Base-by-base conservation (phyloP, 2,888 invertebrate genomes). In the Agrotis segetum region DNA sequence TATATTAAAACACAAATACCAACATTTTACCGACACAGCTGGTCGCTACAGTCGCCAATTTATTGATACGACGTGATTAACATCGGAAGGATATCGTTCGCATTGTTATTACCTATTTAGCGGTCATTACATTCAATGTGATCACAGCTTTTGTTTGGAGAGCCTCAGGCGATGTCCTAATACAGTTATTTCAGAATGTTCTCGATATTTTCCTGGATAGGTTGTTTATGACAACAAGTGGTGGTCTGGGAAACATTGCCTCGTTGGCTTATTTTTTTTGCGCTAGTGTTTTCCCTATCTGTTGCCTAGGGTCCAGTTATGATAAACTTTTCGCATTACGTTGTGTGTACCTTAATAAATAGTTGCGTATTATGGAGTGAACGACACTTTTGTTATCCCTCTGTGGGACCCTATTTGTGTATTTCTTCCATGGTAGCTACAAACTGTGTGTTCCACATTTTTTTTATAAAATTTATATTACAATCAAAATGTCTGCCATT, bases 21-120 rank as follows among this genome's bases (percentile, higher is more conserved):
- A 83, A 87, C 88, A 89, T 89, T 88, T 86, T 88, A 85, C 87
- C 75, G 82, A 87, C 85, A 84, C 87, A 89, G 88, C 87, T 87
- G 88, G 88, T 82, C 84, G 84, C 82, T 82, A 87, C 85, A 86
- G 85, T 85, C 77, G 74, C 86, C 88, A 87, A 91, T 91, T 91
- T 91, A 91, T 91, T 88, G 88, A 87, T 83, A 83, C 82, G 80
- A 88, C 91, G 90, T 90, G 91, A 88, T 89, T 82, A 87, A 87
- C 85, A 84, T 87, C 82, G 71, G 67, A 81, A 85, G 86, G 78
- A 77, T 72, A 79, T 63, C 77, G 85, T 71, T 69, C 72, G 87
- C 79, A 83, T 85, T 76, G 76, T 78, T 86, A 85, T 81, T 79
- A 72, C 74, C 74, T 79, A 81, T 79, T 87, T 83, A 85, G 78